Evolutionary conservation across 2,797 vertebrate genomes (phyloP).

Genomic region (Dallia pectoralis): DNA sequence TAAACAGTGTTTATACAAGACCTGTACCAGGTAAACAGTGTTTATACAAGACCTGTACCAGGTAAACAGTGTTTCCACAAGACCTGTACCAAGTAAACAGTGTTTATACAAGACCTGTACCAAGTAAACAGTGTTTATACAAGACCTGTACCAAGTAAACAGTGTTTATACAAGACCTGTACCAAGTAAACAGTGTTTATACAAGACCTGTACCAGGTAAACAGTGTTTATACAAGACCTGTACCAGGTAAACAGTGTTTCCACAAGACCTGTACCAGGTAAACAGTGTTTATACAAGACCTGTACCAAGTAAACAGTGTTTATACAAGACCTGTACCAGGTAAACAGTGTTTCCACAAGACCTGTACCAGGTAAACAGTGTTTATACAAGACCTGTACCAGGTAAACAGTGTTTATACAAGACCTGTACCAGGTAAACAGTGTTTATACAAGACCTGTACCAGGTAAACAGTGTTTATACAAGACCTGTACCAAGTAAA

Average conservation of each 20-base stretch:
- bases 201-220: constrained; percentile 87
- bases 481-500: constrained; percentile 89
- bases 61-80: constrained; percentile 86
- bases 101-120: constrained; percentile 88
- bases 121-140: constrained; percentile 85
- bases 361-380: constrained; percentile 83
- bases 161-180: constrained; percentile 86
- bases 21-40: constrained; percentile 81
- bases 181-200: constrained; percentile 87
- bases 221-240: constrained; percentile 86
- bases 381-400: constrained; percentile 89
- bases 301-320: constrained; percentile 87
- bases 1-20: constrained; percentile 86
- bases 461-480: constrained; percentile 84
- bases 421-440: constrained; percentile 86
- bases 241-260: constrained; percentile 87
- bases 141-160: constrained; percentile 91
- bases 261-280: constrained; percentile 87
- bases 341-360: constrained; percentile 86
- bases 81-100: constrained; percentile 85
- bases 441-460: constrained; percentile 87
- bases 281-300: constrained; percentile 85
- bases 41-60: constrained; percentile 91
- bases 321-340: constrained; percentile 89
- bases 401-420: constrained; percentile 87